Evolutionary conservation across 1,140 invertebrate species (phyloP).

Genomic region (Drosophila pallidifrons): DNA sequence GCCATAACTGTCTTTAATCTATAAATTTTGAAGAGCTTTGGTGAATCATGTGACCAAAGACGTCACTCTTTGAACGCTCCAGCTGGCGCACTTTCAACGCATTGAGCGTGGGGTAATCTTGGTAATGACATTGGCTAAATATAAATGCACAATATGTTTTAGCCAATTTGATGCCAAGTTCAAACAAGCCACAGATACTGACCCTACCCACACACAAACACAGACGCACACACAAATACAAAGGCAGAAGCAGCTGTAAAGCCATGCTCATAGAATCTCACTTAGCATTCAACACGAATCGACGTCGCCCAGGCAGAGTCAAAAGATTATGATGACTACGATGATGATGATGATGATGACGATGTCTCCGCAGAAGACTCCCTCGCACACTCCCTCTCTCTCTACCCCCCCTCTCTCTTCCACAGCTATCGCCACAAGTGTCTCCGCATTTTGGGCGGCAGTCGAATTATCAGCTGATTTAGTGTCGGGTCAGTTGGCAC

Average conservation of each 20-base stretch:
- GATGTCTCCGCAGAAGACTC: slow-evolving; percentile 8
- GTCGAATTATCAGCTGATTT: slow-evolving; percentile 77
- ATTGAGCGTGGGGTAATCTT: slow-evolving; percentile 28
- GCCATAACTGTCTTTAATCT: too few species aligned
- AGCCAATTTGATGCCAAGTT: slow-evolving; percentile 60
- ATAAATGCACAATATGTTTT: slow-evolving; percentile 57
- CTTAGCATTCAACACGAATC: slow-evolving; percentile 55
- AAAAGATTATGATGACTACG: slow-evolving; percentile 4
- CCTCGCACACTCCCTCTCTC: slow-evolving; percentile 1
- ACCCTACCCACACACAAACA: slow-evolving; percentile 35
- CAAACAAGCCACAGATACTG: slow-evolving; percentile 44
- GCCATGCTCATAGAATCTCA: slow-evolving; percentile 31
- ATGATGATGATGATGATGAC: slow-evolving; percentile 24
- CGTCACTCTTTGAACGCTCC: slow-evolving; percentile 3
- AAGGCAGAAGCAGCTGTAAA: background rate
- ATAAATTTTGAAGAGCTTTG: background rate
- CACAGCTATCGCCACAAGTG: slow-evolving; percentile 20
- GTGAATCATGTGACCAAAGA: background rate
- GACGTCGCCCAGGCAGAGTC: slow-evolving; percentile 54
- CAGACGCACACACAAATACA: slow-evolving; percentile 11
- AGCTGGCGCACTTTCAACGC: slow-evolving; percentile 27
- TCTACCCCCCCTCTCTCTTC: background rate
- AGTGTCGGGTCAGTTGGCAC: slow-evolving; percentile 75
- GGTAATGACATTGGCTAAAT: slow-evolving; percentile 57
- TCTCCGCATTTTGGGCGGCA: slow-evolving; percentile 33